phyloP scores from a whole-genome alignment of 2,797 vertebrate species.

The Lacerta viridis region DNA sequence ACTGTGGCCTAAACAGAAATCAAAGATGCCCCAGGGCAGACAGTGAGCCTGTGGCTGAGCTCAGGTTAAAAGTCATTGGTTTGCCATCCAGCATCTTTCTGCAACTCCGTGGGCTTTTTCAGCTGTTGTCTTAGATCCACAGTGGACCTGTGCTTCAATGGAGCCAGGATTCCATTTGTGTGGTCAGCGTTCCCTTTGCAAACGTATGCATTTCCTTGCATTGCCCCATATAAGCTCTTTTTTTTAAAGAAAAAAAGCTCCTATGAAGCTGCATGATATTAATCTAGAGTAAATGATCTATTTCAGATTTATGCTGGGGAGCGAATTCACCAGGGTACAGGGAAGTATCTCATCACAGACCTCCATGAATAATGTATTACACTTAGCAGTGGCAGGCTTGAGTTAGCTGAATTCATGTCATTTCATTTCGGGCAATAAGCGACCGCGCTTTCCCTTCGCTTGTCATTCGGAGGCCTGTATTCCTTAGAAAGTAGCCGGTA shows the following conservation, averaged over 20 bases:
- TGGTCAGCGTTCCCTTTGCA: conserved; percentile 24
- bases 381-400: conserved; percentile 48
- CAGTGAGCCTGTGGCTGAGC: neutral
- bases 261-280: conserved; percentile 47
- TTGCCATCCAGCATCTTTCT: neutral
- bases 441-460: conserved; percentile 67
- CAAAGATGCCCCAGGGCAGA: neutral
- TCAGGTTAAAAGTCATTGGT: neutral
- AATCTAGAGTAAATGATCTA: conserved; percentile 43
- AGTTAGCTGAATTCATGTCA: conserved; percentile 66
- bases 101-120: neutral
- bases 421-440: conserved; percentile 64
- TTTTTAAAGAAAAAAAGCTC: neutral
- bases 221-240: neutral
- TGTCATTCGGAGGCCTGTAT: conserved; percentile 59
- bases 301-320: conserved; percentile 58
- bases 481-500: conserved; percentile 62
- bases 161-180: neutral
- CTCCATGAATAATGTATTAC: conserved; percentile 71
- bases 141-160: neutral
- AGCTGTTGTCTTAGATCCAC: no score
- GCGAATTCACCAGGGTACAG: conserved; percentile 48
- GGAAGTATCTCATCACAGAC: conserved; percentile 62
- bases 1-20: neutral
- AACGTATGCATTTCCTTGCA: neutral